These are phyloP conservation scores for Danaus melanippus DNA, from an alignment of 1,140 invertebrate genomes.

Conservation along the genomic window DNA sequence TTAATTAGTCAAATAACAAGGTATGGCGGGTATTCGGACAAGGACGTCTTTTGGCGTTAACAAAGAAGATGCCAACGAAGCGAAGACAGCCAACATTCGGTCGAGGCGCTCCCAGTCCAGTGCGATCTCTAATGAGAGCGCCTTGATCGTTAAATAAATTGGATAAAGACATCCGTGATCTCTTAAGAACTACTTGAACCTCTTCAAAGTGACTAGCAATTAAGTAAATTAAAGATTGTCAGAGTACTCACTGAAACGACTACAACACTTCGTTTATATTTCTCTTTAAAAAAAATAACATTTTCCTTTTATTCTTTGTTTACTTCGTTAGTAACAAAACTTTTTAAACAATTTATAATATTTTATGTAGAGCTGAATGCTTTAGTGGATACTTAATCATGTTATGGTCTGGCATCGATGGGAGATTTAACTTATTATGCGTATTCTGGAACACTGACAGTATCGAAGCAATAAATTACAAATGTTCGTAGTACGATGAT, in stretches of 20 bases:
- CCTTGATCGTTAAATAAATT: slow-evolving; percentile 70
- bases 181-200: slow-evolving; percentile 66
- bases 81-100: slow-evolving; percentile 41
- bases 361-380: slow-evolving; percentile 14
- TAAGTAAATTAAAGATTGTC: slow-evolving; percentile 70
- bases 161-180: slow-evolving; percentile 70
- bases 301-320: no score
- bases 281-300: no score
- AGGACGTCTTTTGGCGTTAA: slow-evolving; percentile 25
- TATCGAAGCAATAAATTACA: slow-evolving; percentile 57
- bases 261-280: slow-evolving; percentile 28
- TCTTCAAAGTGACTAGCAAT: slow-evolving; percentile 65
- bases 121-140: slow-evolving; percentile 64
- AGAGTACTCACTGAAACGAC: slow-evolving; percentile 55
- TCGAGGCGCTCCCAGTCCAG: slow-evolving; percentile 38
- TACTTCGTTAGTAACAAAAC: no score
- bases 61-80: slow-evolving; percentile 42
- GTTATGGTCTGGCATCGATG: slow-evolving; percentile 28
- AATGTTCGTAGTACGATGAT: slow-evolving; percentile 36
- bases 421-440: slow-evolving; percentile 54
- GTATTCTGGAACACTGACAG: slow-evolving; percentile 45
- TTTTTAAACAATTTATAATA: not conserved
- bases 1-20: slow-evolving; percentile 4
- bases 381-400: slow-evolving; percentile 32
- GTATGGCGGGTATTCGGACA: slow-evolving; percentile 9